Evolutionary conservation across 2,797 vertebrate genomes (phyloP).

Genomic region (Zenarchopterus dispar): DNA sequence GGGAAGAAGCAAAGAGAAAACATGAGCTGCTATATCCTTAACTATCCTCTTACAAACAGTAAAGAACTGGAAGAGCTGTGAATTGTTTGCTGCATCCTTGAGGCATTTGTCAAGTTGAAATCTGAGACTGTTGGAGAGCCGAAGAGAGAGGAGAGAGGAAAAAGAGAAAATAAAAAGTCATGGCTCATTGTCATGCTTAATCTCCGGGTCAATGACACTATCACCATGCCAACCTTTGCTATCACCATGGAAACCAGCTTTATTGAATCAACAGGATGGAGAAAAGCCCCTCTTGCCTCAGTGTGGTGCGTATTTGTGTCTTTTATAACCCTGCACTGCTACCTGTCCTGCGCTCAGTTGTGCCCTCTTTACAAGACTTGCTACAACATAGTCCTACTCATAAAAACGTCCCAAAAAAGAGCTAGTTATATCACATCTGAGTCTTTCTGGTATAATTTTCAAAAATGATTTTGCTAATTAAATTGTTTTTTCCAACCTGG

Average conservation of each 20-base stretch:
- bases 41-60: constrained; percentile 48
- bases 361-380: constrained; percentile 40
- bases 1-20: constrained; percentile 15
- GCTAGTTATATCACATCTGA: neutral
- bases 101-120: constrained; percentile 57
- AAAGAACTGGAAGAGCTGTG: constrained; percentile 27
- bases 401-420: constrained; percentile 33
- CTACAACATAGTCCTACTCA: constrained; percentile 30
- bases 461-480: neutral
- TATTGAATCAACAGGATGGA: constrained; percentile 67
- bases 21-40: constrained; percentile 22
- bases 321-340: constrained; percentile 46
- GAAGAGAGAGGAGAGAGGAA: constrained; percentile 14
- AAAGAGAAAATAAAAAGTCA: constrained; percentile 31
- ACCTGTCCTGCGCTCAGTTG: constrained; percentile 49
- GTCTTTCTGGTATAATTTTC: constrained; percentile 10
- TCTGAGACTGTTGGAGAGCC: constrained; percentile 42
- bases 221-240: constrained; percentile 76
- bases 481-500: neutral
- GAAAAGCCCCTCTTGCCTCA: constrained; percentile 52
- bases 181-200: constrained; percentile 76
- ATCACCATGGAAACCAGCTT: constrained; percentile 74
- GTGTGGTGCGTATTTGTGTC: constrained; percentile 45
- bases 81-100: constrained; percentile 45
- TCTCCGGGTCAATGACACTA: constrained; percentile 77